A percentile compares a stretch with the other conserved stretches of the same genome.
Evolutionary conservation across 2,888 invertebrate genomes (phyloP).

Genomic region (Unio pictorum): DNA sequence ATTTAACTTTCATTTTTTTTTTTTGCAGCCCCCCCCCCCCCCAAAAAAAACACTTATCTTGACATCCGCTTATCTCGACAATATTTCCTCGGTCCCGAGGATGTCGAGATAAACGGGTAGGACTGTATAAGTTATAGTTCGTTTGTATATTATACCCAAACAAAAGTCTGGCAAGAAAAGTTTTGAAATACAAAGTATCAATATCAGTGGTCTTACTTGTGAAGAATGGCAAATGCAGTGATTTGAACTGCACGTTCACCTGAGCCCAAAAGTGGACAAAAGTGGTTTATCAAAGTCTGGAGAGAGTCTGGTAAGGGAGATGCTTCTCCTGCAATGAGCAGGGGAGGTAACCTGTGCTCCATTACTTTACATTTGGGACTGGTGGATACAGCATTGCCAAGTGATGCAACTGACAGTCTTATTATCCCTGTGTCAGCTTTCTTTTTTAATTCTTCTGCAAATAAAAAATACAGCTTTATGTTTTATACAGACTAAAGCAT

Average conservation of each 20-base stretch:
- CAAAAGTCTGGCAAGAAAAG: background rate
- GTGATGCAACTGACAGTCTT: slow-evolving; percentile 30
- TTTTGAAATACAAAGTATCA: background rate
- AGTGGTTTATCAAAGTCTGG: slow-evolving; percentile 65
- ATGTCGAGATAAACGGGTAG: no score
- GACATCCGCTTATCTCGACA: no score
- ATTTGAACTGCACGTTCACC: slow-evolving; percentile 52
- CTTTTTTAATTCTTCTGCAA: slow-evolving; percentile 13
- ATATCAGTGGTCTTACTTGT: slow-evolving; percentile 39
- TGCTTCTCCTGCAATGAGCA: slow-evolving; percentile 62
- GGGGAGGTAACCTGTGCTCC: slow-evolving; percentile 58
- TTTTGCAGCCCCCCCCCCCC: no score
- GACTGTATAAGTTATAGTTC: no score
- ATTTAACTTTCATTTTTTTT: no score
- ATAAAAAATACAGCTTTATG: background rate
- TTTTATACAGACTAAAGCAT: background rate
- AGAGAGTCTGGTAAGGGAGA: slow-evolving; percentile 61
- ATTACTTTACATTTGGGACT: slow-evolving; percentile 54
- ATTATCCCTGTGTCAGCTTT: slow-evolving; percentile 14
- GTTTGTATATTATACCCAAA: background rate
- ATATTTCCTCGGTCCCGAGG: no score
- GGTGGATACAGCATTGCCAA: slow-evolving; percentile 45
- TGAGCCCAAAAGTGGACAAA: slow-evolving; percentile 59
- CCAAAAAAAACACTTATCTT: no score
- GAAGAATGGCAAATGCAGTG: slow-evolving; percentile 59